Conservation (phyloP, 2,888 invertebrate species). For the Rhyacophila evoluta region DNA sequence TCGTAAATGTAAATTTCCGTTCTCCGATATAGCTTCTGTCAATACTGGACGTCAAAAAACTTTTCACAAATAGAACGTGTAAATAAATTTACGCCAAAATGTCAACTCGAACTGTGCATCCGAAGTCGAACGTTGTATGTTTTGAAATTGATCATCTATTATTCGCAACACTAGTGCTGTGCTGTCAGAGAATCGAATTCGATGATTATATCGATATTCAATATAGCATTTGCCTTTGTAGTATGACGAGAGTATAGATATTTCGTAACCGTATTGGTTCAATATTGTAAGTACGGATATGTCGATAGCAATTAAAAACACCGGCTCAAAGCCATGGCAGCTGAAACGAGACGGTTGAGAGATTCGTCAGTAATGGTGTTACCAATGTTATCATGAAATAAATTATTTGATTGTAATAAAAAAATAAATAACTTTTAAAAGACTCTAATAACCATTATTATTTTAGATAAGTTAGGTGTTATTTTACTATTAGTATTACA, state of each 20-base stretch:
- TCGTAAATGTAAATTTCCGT: no score
- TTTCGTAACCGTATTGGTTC: no score
- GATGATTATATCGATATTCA: neutral
- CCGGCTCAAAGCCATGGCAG: constrained; percentile 45
- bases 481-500: no score
- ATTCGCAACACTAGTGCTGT: neutral
- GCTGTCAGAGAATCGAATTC: neutral
- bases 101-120: neutral
- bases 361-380: neutral
- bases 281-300: constrained; percentile 16
- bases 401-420: neutral
- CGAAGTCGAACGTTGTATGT: neutral
- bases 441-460: no score
- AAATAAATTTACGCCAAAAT: neutral
- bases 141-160: neutral
- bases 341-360: neutral
- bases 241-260: no score
- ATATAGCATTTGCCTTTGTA: neutral
- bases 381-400: no score
- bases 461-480: no score
- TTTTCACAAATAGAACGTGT: neutral
- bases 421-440: no score
- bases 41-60: neutral
- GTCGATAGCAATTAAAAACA: constrained; percentile 54
- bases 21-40: no score